Conservation (phyloP, 1,140 invertebrate species). For the Drosophila nasuta region DNA sequence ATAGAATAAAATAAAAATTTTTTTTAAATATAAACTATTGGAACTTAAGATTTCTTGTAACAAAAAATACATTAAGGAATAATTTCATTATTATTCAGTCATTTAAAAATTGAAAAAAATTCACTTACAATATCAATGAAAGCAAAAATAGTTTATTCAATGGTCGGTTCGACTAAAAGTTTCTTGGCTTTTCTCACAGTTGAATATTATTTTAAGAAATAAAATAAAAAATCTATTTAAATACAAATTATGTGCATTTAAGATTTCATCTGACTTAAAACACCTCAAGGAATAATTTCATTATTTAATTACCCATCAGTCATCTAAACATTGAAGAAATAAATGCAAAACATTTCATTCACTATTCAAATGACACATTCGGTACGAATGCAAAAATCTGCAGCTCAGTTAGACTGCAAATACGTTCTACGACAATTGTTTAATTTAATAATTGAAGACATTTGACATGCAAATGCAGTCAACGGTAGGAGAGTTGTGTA, state of each 20-base stretch:
- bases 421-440: conserved; percentile 34
- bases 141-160: not conserved
- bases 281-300: not conserved
- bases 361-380: conserved; percentile 38
- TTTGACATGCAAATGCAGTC: conserved; percentile 45
- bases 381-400: conserved; percentile 1
- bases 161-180: not conserved
- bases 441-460: conserved; percentile 45
- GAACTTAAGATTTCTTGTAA: no score
- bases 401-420: no score
- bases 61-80: not conserved
- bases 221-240: no score
- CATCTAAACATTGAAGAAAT: not conserved
- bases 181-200: no score
- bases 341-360: conserved; percentile 18
- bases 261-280: not conserved
- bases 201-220: no score
- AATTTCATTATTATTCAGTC: no score
- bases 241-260: no score
- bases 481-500: conserved; percentile 5
- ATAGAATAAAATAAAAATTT: no score
- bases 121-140: conserved; percentile 32
- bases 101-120: not conserved
- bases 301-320: no score
- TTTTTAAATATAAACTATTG: no score